Percentiles rank a stretch among this genome's conserved stretches.
These are phyloP conservation scores for Saccostrea cuccullata DNA, from an alignment of 1,140 invertebrate genomes.

Conservation along the genomic window DNA sequence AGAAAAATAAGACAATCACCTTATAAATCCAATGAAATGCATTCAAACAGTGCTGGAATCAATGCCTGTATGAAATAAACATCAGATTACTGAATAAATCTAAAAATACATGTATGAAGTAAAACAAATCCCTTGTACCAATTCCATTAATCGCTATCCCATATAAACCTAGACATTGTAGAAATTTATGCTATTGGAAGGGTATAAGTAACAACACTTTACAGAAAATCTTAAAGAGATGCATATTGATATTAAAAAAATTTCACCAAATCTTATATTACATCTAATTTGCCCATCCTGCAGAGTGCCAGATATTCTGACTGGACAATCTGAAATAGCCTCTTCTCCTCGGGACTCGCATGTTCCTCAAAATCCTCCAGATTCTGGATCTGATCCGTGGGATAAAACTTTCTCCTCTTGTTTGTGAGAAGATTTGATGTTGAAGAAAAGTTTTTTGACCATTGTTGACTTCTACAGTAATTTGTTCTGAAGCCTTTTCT, in stretches of 20 bases:
- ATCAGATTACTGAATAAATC: no score
- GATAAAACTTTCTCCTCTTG: background rate
- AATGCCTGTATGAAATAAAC: no score
- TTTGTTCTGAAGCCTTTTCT: background rate
- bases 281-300: background rate
- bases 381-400: background rate
- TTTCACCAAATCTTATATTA: background rate
- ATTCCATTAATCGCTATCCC: no score
- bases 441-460: background rate
- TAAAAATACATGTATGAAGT: no score
- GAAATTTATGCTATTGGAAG: no score
- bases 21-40: no score
- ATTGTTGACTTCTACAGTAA: background rate
- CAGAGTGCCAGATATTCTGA: background rate
- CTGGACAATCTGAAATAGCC: background rate
- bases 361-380: background rate
- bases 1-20: background rate
- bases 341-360: background rate
- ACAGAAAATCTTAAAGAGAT: no score
- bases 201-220: no score
- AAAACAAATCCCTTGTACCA: no score
- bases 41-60: no score
- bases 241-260: no score
- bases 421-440: background rate
- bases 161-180: no score